These are phyloP conservation scores for Protaetia brevitarsis DNA, from an alignment of 1,140 invertebrate species.

Conservation along the genomic window DNA sequence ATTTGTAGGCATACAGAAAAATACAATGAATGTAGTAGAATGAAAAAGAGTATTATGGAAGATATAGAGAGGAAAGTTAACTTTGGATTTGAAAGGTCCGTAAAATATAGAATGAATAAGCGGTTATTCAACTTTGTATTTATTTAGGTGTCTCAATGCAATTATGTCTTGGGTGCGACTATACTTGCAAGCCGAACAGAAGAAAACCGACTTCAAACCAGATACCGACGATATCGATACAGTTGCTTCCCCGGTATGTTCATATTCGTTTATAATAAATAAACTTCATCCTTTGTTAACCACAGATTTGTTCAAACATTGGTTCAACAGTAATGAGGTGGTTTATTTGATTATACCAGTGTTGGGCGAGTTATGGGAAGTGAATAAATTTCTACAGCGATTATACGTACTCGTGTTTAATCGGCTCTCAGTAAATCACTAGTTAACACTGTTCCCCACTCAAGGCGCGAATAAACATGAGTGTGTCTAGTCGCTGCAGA, in stretches of 20 bases:
- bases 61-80: conserved; percentile 92
- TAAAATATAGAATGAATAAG: conserved; percentile 20
- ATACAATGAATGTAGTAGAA: conserved; percentile 82
- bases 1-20: conserved; percentile 77
- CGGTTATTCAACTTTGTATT: conserved; percentile 16
- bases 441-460: too few species aligned
- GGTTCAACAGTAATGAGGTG: too few species aligned
- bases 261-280: background rate
- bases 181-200: conserved; percentile 89
- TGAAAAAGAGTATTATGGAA: conserved; percentile 81
- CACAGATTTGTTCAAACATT: too few species aligned
- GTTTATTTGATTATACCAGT: too few species aligned
- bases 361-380: too few species aligned
- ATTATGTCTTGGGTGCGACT: conserved; percentile 89
- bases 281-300: background rate
- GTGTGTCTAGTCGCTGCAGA: too few species aligned
- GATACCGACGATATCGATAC: conserved; percentile 79
- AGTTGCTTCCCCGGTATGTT: conserved; percentile 63
- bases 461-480: too few species aligned
- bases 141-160: conserved; percentile 72
- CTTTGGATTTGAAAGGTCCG: conserved; percentile 74
- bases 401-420: too few species aligned
- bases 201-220: conserved; percentile 94
- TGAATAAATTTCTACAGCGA: too few species aligned
- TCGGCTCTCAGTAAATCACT: too few species aligned